Conservation (phyloP, 2,113 vertebrate genomes). For the Phocoena phocoena region DNA sequence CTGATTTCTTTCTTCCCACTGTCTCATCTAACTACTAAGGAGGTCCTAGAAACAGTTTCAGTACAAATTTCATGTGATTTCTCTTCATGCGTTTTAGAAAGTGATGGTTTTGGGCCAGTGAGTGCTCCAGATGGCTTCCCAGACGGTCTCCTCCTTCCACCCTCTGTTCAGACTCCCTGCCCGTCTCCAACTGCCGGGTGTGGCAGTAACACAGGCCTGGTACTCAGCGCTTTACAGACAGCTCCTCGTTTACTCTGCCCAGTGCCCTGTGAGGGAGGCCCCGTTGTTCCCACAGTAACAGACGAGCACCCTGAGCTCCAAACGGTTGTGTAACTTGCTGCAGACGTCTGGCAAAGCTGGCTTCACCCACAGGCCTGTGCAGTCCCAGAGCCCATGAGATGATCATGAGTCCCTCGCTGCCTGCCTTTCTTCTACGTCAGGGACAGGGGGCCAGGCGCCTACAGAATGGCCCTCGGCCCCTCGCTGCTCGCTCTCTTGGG, state of each 20-base stretch:
- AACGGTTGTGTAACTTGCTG: background rate
- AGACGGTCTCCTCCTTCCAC: background rate
- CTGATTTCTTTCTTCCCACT: background rate
- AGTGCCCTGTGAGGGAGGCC: too few relatives aligned
- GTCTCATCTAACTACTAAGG: background rate
- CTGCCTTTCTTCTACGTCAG: background rate
- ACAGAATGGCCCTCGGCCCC: background rate
- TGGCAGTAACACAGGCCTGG: background rate
- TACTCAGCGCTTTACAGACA: background rate
- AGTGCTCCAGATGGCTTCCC: background rate
- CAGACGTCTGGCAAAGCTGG: background rate
- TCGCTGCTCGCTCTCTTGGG: background rate
- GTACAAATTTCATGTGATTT: background rate
- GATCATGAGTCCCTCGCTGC: background rate
- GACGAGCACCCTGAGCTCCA: background rate
- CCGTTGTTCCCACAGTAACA: fast-evolving
- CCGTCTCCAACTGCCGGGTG: fast-evolving
- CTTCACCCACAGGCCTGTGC: background rate
- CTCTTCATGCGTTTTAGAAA: background rate
- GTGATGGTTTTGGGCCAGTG: background rate
- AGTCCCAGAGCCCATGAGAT: background rate
- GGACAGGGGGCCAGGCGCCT: background rate
- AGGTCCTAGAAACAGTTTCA: background rate
- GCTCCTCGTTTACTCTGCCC: background rate
- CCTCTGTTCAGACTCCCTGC: background rate